A percentile compares a stretch with the other conserved stretches of the same genome.
Conservation (phyloP, 2,113 vertebrate genomes). For the Emydocephalus ijimae region DNA sequence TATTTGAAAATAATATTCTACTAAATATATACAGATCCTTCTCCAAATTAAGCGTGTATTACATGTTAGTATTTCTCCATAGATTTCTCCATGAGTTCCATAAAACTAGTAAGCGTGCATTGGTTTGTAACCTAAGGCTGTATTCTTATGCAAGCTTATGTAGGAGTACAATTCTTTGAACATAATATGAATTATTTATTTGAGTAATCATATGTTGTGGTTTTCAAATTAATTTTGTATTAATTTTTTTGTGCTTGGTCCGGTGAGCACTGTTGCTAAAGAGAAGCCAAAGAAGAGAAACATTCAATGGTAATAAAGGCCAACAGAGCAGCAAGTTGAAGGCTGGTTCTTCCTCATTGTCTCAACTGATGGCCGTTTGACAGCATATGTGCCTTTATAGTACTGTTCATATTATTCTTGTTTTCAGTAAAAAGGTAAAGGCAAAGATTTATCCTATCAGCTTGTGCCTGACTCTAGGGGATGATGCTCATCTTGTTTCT, state of each 20-base stretch:
- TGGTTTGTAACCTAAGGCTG: not conserved
- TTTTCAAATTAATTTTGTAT: not conserved
- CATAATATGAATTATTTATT: not conserved
- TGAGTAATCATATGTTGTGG: not conserved
- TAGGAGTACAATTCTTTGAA: not conserved
- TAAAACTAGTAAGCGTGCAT: not conserved
- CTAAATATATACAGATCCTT: not conserved
- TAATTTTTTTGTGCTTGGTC: not conserved
- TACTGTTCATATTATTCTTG: not conserved
- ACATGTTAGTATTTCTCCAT: not conserved
- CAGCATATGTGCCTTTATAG: not conserved
- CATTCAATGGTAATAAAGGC: not conserved
- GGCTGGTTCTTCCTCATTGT: not conserved
- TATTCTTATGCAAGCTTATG: not conserved
- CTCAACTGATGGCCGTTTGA: not conserved
- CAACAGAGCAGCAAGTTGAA: not conserved
- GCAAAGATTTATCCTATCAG: not conserved
- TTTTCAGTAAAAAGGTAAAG: not conserved
- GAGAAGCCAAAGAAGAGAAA: not conserved
- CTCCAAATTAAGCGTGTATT: not conserved
- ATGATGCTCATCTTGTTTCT: not conserved
- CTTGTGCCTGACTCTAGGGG: not conserved
- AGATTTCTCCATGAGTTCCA: not conserved
- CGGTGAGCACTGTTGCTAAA: not conserved
- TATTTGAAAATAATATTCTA: not conserved